Percentiles rank a stretch among this genome's conserved stretches.
Evolutionary conservation across 2,888 invertebrate species (phyloP).

Genomic region (Empis livida): DNA sequence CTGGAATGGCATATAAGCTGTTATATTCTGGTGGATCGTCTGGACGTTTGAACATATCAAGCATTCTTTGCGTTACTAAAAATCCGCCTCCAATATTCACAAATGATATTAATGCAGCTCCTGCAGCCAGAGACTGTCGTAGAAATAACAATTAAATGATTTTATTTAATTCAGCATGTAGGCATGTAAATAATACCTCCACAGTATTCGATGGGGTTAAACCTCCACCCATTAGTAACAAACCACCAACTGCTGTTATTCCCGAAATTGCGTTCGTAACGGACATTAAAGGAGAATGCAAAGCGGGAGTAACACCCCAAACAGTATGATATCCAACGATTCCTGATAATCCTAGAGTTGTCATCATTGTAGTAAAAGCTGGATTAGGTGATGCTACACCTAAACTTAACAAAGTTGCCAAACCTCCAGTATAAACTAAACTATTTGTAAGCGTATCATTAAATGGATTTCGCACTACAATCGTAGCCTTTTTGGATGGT

Average conservation of each 20-base stretch:
- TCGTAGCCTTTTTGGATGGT: slow-evolving; percentile 34
- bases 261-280: slow-evolving; percentile 88
- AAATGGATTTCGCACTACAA: slow-evolving; percentile 49
- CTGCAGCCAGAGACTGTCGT: slow-evolving; percentile 55
- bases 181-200: slow-evolving; percentile 39
- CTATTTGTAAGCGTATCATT: slow-evolving; percentile 54
- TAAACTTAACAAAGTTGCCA: slow-evolving; percentile 54
- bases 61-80: slow-evolving; percentile 78
- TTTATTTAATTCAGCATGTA: slow-evolving; percentile 3
- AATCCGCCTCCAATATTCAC: slow-evolving; percentile 88
- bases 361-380: slow-evolving; percentile 76
- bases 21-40: slow-evolving; percentile 79
- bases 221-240: slow-evolving; percentile 75
- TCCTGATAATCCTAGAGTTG: slow-evolving; percentile 70
- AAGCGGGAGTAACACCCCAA: slow-evolving; percentile 83
- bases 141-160: slow-evolving; percentile 9
- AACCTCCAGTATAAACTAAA: slow-evolving; percentile 53
- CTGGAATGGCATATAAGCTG: slow-evolving; percentile 65
- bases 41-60: slow-evolving; percentile 81
- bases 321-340: slow-evolving; percentile 42
- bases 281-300: slow-evolving; percentile 85
- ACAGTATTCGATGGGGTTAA: slow-evolving; percentile 61
- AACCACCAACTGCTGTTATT: slow-evolving; percentile 82
- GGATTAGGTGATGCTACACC: slow-evolving; percentile 69
- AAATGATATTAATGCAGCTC: slow-evolving; percentile 76